phyloP scores from a whole-genome alignment of 2,888 invertebrate genomes.

The Hemithea aestivaria region DNA sequence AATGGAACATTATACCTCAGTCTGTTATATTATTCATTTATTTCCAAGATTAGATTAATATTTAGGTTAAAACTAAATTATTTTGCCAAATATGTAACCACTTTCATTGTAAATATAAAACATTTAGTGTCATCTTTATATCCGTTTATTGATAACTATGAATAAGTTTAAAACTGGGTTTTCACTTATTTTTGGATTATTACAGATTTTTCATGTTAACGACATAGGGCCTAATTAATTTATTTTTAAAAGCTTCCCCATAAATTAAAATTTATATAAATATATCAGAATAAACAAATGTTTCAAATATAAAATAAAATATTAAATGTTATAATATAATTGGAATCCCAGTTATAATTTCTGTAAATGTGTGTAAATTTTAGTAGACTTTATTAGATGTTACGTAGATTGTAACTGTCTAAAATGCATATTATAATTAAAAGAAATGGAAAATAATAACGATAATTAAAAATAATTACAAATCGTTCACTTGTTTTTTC shows the following conservation, averaged over 20 bases:
- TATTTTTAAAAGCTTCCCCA: conserved; percentile 6
- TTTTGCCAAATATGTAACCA: conserved; percentile 69
- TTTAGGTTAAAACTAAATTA: conserved; percentile 56
- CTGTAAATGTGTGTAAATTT: conserved; percentile 75
- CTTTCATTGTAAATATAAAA: conserved; percentile 63
- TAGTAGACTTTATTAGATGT: conserved; percentile 73
- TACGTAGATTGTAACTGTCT: conserved; percentile 72
- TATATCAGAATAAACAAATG: neutral
- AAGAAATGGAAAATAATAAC: conserved; percentile 57
- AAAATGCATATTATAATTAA: conserved; percentile 56
- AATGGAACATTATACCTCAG: conserved; percentile 10
- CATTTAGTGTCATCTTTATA: conserved; percentile 39
- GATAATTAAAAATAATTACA: conserved; percentile 65
- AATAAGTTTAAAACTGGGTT: conserved; percentile 35
- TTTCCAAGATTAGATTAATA: conserved; percentile 29
- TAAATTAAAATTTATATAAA: neutral
- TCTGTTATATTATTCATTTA: conserved; percentile 33
- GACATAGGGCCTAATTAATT: conserved; percentile 31
- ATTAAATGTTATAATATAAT: conserved; percentile 29
- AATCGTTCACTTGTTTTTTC: conserved; percentile 40
- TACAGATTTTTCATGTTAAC: conserved; percentile 5
- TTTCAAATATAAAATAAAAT: conserved; percentile 10
- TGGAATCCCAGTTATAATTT: conserved; percentile 60
- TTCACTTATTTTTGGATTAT: conserved; percentile 19
- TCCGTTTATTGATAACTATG: conserved; percentile 36